A percentile compares a stretch with the other conserved stretches of the same genome.
Evolutionary conservation across 2,888 invertebrate species (phyloP).

Genomic region (Aleiodes alternator): DNA sequence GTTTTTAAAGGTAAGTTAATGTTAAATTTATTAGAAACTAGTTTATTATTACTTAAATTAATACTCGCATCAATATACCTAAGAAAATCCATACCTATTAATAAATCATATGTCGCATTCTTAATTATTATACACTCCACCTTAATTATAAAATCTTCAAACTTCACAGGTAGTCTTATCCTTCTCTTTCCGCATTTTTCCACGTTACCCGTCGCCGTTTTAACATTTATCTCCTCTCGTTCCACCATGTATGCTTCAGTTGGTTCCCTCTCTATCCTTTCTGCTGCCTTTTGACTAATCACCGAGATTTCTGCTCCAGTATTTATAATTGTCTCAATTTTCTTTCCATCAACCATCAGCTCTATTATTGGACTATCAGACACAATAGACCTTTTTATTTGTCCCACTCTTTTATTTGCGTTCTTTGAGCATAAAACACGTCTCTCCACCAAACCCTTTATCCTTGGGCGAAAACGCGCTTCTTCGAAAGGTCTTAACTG

Average conservation of each 20-base stretch:
- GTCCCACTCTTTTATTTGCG: neutral
- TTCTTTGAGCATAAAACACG: neutral
- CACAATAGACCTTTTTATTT: neutral
- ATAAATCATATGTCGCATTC: neutral
- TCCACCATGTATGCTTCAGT: neutral
- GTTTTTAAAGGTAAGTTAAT: neutral
- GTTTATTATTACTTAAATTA: neutral
- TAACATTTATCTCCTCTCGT: neutral
- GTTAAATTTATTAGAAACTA: neutral
- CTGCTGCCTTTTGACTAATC: neutral
- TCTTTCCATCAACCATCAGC: neutral
- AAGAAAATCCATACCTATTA: conserved; percentile 5
- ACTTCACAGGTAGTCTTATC: neutral
- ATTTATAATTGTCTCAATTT: neutral
- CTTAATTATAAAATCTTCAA: neutral
- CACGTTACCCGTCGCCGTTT: neutral
- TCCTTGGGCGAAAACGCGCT: neutral
- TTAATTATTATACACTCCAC: neutral
- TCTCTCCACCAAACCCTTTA: neutral
- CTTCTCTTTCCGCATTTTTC: neutral
- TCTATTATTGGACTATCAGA: neutral
- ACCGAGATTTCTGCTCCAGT: neutral
- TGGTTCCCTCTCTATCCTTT: neutral
- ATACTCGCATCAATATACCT: neutral
- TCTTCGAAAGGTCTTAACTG: neutral